Evolutionary conservation across 1,140 invertebrate genomes (phyloP).

Genomic region (Drosophila erecta): DNA sequence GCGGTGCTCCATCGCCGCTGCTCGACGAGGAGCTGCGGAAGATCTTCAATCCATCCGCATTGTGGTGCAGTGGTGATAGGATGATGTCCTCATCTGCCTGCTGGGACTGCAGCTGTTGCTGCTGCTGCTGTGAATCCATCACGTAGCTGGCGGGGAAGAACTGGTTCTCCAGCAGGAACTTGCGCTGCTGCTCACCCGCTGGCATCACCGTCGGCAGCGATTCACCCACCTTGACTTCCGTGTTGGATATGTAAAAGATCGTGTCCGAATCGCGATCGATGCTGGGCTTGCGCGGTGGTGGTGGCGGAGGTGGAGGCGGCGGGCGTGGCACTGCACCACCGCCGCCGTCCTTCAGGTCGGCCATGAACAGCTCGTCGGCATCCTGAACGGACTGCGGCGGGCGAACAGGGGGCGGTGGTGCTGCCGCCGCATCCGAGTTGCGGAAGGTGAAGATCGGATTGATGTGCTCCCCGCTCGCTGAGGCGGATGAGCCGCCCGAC

Average conservation of each 20-base stretch:
- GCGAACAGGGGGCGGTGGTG: constrained; percentile 38
- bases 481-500: constrained; percentile 37
- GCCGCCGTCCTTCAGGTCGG: constrained; percentile 50
- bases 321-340: constrained; percentile 25
- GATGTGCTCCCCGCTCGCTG: constrained; percentile 36
- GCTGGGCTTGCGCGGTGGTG: constrained; percentile 54
- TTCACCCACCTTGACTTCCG: constrained; percentile 83
- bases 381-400: constrained; percentile 55
- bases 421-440: constrained; percentile 37
- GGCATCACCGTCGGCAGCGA: constrained; percentile 61
- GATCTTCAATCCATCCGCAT: constrained; percentile 73
- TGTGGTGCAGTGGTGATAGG: constrained; percentile 68
- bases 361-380: constrained; percentile 74
- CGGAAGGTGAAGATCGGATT: constrained; percentile 66
- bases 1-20: constrained; percentile 61
- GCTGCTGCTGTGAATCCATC: constrained; percentile 34
- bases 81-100: constrained; percentile 77
- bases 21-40: constrained; percentile 48
- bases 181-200: constrained; percentile 54
- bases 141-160: constrained; percentile 82
- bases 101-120: neutral
- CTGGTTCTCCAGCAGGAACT: constrained; percentile 74
- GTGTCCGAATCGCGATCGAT: constrained; percentile 83
- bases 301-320: constrained; percentile 42
- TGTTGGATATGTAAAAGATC: constrained; percentile 84